Evolutionary conservation across 92 coral and sea anemone species (phyloP).

Genomic region (Bergia puertoricense): DNA sequence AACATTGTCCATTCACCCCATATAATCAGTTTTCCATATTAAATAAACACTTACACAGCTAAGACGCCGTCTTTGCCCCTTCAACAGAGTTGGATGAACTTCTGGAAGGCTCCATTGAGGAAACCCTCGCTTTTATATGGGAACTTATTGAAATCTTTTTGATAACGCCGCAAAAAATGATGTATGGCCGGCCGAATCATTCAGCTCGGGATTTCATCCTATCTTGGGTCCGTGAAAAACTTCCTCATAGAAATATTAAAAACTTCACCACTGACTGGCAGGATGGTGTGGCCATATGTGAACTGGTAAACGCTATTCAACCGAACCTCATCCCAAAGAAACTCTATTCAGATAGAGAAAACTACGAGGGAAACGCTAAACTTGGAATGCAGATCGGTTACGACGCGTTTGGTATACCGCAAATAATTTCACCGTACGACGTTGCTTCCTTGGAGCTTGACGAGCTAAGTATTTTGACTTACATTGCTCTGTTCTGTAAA

Average conservation of each 20-base stretch:
- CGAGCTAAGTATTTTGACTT: conserved; percentile 91
- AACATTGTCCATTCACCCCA: background rate
- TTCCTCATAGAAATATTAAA: conserved; percentile 69
- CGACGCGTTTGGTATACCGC: conserved; percentile 93
- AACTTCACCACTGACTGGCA: conserved; percentile 94
- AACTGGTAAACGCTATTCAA: conserved; percentile 85
- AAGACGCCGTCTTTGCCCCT: background rate
- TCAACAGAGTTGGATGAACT: conserved; percentile 66
- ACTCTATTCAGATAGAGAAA: conserved; percentile 69
- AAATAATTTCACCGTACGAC: conserved; percentile 91
- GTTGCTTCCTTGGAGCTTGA: conserved; percentile 82
- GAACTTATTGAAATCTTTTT: conserved; percentile 68
- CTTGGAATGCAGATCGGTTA: conserved; percentile 95
- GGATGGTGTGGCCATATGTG: conserved; percentile 87
- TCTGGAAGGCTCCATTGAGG: conserved; percentile 63
- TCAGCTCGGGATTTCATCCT: conserved; percentile 87
- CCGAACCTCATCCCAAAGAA: conserved; percentile 77
- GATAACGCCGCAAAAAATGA: conserved; percentile 64
- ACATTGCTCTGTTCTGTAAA: conserved; percentile 90
- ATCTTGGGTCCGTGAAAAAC: conserved; percentile 86
- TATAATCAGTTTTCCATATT: no score
- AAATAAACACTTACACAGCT: background rate
- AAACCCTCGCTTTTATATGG: conserved; percentile 78
- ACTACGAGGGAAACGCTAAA: conserved; percentile 81
- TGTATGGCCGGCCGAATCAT: conserved; percentile 74